Percentiles rank a stretch among this genome's conserved stretches.
Conservation (phyloP, 2,797 vertebrate species). For the Poecilia velifera region DNA sequence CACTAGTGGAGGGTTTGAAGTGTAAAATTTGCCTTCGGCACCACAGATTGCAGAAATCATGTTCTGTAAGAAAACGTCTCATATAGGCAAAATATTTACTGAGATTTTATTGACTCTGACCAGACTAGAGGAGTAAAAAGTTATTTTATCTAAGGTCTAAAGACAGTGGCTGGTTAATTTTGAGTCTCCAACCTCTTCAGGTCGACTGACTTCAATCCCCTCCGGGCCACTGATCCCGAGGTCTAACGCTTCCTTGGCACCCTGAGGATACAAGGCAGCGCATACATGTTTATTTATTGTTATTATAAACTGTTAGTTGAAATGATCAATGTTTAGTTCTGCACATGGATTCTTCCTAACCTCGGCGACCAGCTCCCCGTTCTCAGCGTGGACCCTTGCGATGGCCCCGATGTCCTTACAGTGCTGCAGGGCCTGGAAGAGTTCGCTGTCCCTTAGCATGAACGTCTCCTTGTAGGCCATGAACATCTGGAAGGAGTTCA, state of each 20-base stretch:
- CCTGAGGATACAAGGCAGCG: conserved; percentile 74
- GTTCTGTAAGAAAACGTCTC: neutral
- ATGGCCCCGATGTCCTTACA: conserved; percentile 95
- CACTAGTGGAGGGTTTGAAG: neutral
- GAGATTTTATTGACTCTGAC: neutral
- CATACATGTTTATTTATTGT: neutral
- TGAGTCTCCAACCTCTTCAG: conserved; percentile 89
- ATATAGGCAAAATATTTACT: neutral
- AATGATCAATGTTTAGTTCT: neutral
- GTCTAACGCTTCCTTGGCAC: conserved; percentile 92
- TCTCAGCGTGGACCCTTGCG: conserved; percentile 94
- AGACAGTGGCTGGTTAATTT: neutral
- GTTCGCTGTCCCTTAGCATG: conserved; percentile 95
- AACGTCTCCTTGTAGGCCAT: conserved; percentile 97
- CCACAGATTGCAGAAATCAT: neutral
- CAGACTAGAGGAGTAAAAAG: neutral
- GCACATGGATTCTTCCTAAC: conserved; percentile 60
- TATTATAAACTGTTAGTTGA: too few relatives aligned
- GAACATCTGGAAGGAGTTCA: conserved; percentile 98
- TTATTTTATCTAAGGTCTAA: neutral
- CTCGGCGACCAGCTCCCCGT: conserved; percentile 96
- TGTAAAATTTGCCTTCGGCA: neutral
- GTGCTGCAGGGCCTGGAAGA: conserved; percentile 91
- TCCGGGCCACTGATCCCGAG: conserved; percentile 95
- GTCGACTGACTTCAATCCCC: conserved; percentile 96